These are phyloP conservation scores for Nestor notabilis DNA, from an alignment of 2,113 vertebrate species.

Conservation along the genomic window DNA sequence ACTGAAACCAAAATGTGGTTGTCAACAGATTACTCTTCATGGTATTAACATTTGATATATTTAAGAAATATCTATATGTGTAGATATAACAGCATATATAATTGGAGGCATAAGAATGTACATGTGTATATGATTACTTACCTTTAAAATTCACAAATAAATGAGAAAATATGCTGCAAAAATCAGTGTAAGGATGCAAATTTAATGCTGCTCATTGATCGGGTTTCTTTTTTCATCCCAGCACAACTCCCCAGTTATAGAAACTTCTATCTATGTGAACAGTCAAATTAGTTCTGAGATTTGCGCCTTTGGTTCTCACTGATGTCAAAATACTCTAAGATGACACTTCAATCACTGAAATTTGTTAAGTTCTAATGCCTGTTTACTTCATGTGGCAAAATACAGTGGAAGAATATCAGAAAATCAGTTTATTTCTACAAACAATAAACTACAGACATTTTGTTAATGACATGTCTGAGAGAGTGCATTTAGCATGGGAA, in stretches of 20 bases:
- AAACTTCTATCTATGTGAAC: background rate
- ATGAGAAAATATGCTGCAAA: background rate
- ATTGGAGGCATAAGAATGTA: background rate
- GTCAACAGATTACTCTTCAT: background rate
- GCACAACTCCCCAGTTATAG: background rate
- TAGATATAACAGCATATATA: background rate
- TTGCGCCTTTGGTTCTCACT: background rate
- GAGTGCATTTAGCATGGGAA: background rate
- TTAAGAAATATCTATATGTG: background rate
- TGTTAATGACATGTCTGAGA: background rate
- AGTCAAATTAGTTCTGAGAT: background rate
- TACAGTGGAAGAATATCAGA: background rate
- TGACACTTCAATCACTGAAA: background rate
- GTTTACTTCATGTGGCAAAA: background rate
- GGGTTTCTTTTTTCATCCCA: background rate
- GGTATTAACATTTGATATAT: background rate
- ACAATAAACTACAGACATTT: background rate
- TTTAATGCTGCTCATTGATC: background rate
- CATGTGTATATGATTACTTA: background rate
- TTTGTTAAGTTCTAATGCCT: background rate
- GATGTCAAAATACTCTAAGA: background rate
- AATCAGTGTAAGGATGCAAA: background rate
- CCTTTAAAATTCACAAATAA: background rate
- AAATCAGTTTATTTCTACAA: background rate
- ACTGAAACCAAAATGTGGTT: background rate